Evolutionary conservation across 2,797 vertebrate genomes (phyloP).

Genomic region (Mus minutoides): DNA sequence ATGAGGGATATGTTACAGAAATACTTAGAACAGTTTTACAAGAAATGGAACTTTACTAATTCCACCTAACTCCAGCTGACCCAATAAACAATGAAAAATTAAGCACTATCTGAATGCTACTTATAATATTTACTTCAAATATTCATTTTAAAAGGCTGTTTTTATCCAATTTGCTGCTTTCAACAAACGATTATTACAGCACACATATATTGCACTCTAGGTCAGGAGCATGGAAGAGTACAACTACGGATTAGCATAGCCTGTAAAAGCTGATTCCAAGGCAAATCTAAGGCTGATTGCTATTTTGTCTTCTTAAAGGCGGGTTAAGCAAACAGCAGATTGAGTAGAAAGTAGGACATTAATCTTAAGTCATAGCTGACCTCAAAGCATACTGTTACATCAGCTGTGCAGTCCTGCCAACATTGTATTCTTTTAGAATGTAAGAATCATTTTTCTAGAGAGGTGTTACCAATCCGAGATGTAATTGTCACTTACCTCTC

Average conservation of each 20-base stretch:
- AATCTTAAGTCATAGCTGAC: background rate
- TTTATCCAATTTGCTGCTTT: background rate
- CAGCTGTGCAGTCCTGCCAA: no score
- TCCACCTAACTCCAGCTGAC: background rate
- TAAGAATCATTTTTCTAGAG: background rate
- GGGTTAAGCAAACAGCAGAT: background rate
- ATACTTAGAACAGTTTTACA: no score
- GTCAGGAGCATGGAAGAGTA: background rate
- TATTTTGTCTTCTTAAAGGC: background rate
- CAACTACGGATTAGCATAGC: background rate
- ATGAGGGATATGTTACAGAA: background rate
- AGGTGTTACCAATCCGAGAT: background rate
- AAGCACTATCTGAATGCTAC: background rate
- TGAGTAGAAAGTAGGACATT: background rate
- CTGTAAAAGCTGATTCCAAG: background rate
- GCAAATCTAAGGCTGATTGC: background rate
- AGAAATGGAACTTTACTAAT: background rate
- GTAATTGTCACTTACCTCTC: background rate
- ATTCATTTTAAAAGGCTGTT: background rate
- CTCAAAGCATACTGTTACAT: background rate
- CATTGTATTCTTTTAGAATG: background rate
- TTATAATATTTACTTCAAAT: background rate
- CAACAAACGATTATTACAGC: background rate
- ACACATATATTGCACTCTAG: background rate
- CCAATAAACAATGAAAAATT: background rate